Evolutionary conservation across 2,888 invertebrate species (phyloP), one percentile per base, ranked within the genome.

Genomic region (Agriopis marginaria): DNA sequence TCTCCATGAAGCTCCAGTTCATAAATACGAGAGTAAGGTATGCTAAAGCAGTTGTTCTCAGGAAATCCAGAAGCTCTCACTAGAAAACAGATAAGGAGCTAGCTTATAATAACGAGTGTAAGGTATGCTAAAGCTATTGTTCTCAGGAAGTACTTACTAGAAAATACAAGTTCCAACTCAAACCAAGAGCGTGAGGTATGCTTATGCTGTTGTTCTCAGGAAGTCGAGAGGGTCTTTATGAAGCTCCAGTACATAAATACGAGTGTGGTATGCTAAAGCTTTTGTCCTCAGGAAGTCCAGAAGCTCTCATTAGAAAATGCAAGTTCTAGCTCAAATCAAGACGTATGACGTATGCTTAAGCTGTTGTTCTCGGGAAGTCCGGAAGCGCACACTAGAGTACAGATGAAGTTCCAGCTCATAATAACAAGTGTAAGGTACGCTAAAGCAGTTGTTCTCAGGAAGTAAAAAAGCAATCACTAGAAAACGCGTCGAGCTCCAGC

Each of bases 31-130:
- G 3, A 44, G 56, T 10, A 17, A 44, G 44, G 14, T 54, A 40
- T 40, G 39, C 56, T 44, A 56, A 56, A 42, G 17, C 10, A 42
- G 17, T 55, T 56, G 42, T 54, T 54, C 54, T 40, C 54, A 54
- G 54, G 40, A 40, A 54, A n/a, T 39, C n/a, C 53, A n/a, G 40
- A 54, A 9, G 8, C 0, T 40, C n/a, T 53, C n/a, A 6, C 32
- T 11, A 53, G 32, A 53, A 53, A 5, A 23, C 17, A 23, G 17
- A 23, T 4, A 10, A 11, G 11, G 5, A 32, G 4, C 7, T 7
- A 49, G 49, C n/a, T 1, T 3, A 5, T 53, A 14, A 49, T 4
- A 14, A 14, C 49, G 49, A 49, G 14, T 14, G 49, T 14, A 5
- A 45, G 58, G 58, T 59, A 47, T 47, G 58, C 45, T 47, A 23